Evolutionary conservation across 2,888 invertebrate genomes (phyloP), one percentile per base, ranked within the genome.

Genomic region (Heteromyza rotundicornis): DNA sequence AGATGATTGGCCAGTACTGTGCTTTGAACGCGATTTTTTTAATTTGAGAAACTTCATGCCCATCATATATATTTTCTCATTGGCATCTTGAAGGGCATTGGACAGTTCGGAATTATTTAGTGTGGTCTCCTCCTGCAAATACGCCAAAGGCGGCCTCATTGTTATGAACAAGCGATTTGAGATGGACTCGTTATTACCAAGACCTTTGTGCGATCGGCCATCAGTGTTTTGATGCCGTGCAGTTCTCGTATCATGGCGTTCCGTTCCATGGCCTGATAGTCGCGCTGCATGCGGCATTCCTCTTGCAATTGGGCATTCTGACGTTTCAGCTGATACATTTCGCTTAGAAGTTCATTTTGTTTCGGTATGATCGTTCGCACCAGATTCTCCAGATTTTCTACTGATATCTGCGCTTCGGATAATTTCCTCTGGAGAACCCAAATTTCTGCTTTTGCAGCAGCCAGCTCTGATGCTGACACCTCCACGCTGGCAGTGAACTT

Each of bases 201-300:
- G 44, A 64, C 36, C 40, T 55, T 67, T 1, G 69, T 60, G 2
- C 70, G 69, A 32, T 68, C 64, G 1, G 62, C 62, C 0, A 70
- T 56, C 17, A 70, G 27, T 1, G 51, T 55, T 40, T 76, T 77
- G 2, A 73, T 60, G 22, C 73, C 72, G 36, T 75, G 70, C 12
- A 80, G 32, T 53, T 80, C 76, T 14, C 65, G 68, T 2, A 81
- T 67, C 54, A 81, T 64, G 0, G 71, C 64, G 60, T 77, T 73
- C 1, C 80, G 72, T 57, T 80, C 79, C 68, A 75, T 66, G 1
- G 72, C 62, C 40, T 81, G 80, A 59, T 74, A 77, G 32, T 81
- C 79, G 0, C 80, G 71, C 50, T 82, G 82, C 14, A 74, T 66
- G 16, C 70, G 69, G 23, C 75, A 74, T 57, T 79, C 76, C 1